Evolutionary conservation across 2,113 vertebrate genomes (phyloP).

Genomic region (Serinus canaria): DNA sequence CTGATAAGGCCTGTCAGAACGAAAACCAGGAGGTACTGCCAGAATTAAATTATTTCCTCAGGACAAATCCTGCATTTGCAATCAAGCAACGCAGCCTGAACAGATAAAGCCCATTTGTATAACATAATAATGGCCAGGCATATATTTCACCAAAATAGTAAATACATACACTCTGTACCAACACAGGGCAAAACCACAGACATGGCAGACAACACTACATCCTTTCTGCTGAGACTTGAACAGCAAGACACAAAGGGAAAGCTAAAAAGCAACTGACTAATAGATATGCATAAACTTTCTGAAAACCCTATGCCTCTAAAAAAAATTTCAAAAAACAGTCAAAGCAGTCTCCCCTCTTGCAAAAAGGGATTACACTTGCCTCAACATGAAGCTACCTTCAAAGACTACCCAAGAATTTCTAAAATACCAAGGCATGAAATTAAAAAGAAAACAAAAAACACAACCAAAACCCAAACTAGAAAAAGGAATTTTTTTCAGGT

Average conservation of each 20-base stretch:
- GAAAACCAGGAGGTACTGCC: conserved; percentile 33
- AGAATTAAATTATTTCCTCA: conserved; percentile 59
- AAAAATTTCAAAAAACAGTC: not conserved
- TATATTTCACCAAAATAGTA: conserved; percentile 41
- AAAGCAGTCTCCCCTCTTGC: not conserved
- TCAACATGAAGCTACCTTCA: conserved; percentile 44
- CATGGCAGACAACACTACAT: not conserved
- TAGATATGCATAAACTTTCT: not conserved
- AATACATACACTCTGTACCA: conserved; percentile 20
- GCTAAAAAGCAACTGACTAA: not conserved
- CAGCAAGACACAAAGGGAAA: not conserved
- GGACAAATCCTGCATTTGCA: conserved; percentile 31
- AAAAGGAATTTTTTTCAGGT: not conserved
- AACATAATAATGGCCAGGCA: conserved; percentile 17
- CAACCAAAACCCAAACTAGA: not conserved
- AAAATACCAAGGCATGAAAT: not conserved
- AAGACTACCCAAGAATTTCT: conserved; percentile 41
- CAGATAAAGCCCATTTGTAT: conserved; percentile 54
- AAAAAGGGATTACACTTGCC: conserved; percentile 51
- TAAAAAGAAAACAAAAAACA: not conserved
- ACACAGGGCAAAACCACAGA: conserved; percentile 39
- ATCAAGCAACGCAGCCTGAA: conserved; percentile 17
- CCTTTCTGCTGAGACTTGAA: conserved; percentile 47
- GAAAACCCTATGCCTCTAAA: not conserved
- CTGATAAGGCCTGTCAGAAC: conserved; percentile 58